Evolutionary conservation across 2,888 invertebrate species (phyloP).

Genomic region (Drosophila putrida): DNA sequence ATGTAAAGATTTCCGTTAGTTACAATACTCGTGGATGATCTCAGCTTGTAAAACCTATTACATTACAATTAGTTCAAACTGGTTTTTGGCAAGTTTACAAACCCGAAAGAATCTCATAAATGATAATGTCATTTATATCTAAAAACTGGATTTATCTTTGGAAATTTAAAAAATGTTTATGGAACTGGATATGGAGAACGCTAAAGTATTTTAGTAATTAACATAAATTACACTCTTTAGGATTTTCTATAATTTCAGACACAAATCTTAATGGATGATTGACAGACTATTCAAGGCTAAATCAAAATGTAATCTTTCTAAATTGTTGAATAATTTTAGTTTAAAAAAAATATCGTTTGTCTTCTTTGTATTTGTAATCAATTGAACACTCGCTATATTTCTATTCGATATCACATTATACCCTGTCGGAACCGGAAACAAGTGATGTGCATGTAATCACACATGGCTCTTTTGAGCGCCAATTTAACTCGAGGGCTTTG

Average conservation of each 20-base stretch:
- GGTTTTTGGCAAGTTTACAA: background rate
- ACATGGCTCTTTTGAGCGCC: conserved; percentile 15
- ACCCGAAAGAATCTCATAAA: background rate
- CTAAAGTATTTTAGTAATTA: background rate
- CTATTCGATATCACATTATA: no score
- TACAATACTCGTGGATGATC: background rate
- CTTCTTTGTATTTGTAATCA: no score
- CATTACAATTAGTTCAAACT: background rate
- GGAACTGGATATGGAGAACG: background rate
- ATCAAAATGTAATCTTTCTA: background rate
- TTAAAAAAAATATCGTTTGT: no score
- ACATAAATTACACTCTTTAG: no score
- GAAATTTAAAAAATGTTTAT: background rate
- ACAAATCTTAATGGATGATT: no score
- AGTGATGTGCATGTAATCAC: conserved; percentile 27
- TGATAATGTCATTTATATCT: background rate
- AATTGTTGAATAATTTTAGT: no score
- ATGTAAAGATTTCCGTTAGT: no score
- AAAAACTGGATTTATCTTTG: background rate
- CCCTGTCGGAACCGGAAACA: conserved; percentile 4
- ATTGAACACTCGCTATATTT: no score
- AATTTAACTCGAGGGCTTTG: conserved; percentile 7
- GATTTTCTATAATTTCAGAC: no score
- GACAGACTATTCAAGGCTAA: background rate
- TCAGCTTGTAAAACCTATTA: background rate